Conservation (phyloP, 2,113 vertebrate species). For the Mormoops blainvillei region DNA sequence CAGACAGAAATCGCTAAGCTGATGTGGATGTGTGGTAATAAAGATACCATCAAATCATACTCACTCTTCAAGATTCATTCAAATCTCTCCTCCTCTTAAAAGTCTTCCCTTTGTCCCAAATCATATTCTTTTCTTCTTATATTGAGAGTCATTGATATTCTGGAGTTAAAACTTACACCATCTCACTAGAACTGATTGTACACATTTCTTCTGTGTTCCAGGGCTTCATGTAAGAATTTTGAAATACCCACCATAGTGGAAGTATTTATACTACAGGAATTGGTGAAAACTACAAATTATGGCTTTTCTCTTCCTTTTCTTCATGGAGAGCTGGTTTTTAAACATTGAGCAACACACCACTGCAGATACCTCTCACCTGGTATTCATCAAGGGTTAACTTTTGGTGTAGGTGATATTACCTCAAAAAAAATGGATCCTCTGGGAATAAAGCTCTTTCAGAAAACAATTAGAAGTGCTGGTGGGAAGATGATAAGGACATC, state of each 20-base stretch:
- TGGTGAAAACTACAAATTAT: not conserved
- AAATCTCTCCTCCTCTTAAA: not conserved
- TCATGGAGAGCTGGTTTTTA: not conserved
- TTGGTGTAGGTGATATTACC: not conserved
- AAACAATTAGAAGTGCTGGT: conserved; percentile 5
- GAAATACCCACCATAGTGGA: not conserved
- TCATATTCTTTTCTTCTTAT: not conserved
- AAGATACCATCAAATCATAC: not conserved
- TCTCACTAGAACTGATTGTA: not conserved
- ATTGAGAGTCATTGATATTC: not conserved
- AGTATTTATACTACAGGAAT: not conserved
- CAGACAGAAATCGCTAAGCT: not conserved
- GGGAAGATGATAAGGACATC: not conserved
- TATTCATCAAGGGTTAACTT: not conserved
- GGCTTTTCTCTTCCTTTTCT: not conserved
- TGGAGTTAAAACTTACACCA: not conserved
- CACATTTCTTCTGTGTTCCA: not conserved
- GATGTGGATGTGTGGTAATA: not conserved
- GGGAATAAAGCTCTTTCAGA: not conserved
- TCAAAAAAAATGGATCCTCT: not conserved
- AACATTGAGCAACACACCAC: not conserved
- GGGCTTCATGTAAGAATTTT: not conserved
- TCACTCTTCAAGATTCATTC: not conserved
- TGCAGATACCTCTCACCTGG: not conserved
- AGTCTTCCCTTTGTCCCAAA: not conserved